A percentile compares a stretch with the other conserved stretches of the same genome.
Evolutionary conservation across 2,113 vertebrate species (phyloP).

Genomic region (Pantherophis guttatus): DNA sequence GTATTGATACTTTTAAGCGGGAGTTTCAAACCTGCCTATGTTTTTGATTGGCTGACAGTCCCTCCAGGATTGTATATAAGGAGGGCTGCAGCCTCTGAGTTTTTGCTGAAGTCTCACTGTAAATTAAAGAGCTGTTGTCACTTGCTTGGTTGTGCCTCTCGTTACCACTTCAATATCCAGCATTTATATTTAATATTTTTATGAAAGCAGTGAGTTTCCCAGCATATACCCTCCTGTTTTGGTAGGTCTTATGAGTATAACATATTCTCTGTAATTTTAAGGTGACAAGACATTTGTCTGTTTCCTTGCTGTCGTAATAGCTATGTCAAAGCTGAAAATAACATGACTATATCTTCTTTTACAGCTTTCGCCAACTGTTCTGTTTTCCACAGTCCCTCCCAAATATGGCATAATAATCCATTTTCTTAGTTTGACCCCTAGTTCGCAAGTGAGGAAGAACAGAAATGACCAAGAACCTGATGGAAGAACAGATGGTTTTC

Average conservation of each 20-base stretch:
- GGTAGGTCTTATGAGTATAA: not conserved
- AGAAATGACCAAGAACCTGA: not conserved
- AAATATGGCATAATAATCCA: not conserved
- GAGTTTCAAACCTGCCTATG: too few species aligned
- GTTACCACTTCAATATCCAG: too few species aligned
- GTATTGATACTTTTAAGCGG: too few species aligned
- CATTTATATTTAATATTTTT: not conserved
- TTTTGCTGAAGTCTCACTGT: too few species aligned
- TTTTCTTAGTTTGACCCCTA: not conserved
- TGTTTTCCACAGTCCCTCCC: not conserved
- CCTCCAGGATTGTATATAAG: too few species aligned
- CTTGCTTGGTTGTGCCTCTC: too few species aligned
- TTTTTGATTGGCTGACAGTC: too few species aligned
- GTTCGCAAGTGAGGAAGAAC: not conserved
- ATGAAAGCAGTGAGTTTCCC: not conserved
- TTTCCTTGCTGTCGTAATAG: not conserved
- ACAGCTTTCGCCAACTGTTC: not conserved
- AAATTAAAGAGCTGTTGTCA: too few species aligned
- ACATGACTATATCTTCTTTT: not conserved
- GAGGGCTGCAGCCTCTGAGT: too few species aligned
- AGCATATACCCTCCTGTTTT: not conserved
- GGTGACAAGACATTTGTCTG: not conserved
- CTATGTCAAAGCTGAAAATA: not conserved
- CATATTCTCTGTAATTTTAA: not conserved
- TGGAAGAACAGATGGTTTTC: not conserved